A percentile compares a stretch with the other conserved stretches of the same genome.
These are phyloP conservation scores for Garra rufa DNA, from an alignment of 2,113 vertebrate species.

Conservation along the genomic window DNA sequence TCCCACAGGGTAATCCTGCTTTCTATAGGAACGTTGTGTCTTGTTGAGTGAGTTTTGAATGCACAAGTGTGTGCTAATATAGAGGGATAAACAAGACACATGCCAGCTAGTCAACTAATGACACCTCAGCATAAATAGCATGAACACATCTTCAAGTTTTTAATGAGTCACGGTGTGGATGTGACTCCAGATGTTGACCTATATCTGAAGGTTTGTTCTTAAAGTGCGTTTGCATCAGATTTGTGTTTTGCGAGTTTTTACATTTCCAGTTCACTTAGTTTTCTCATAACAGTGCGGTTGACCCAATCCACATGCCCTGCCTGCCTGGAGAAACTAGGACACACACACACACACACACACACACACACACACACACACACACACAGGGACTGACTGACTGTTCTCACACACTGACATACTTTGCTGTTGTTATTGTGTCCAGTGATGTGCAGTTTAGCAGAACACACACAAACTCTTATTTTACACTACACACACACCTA, in stretches of 20 bases:
- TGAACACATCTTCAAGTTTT: background rate
- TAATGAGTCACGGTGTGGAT: conserved; percentile 9
- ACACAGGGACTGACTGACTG: conserved; percentile 31
- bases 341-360: background rate
- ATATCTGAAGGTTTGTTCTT: background rate
- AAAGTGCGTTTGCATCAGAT: background rate
- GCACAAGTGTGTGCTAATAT: background rate
- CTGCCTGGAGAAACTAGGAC: conserved; percentile 38
- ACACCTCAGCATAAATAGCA: background rate
- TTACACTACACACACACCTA: background rate
- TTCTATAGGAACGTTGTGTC: conserved; percentile 33
- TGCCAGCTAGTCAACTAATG: background rate
- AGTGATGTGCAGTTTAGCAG: conserved; percentile 17
- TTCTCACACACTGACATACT: conserved; percentile 49
- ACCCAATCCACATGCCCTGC: conserved; percentile 7
- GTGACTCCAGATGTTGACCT: conserved; percentile 15
- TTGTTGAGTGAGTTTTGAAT: conserved; percentile 40
- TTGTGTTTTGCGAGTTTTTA: background rate
- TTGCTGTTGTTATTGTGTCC: conserved; percentile 42
- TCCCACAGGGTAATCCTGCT: conserved; percentile 37
- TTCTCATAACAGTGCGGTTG: background rate
- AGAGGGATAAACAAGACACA: conserved; percentile 36
- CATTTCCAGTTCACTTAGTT: background rate
- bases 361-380: conserved; percentile 35
- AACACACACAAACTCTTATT: conserved; percentile 57